These are phyloP conservation scores for Emydura subglobosa DNA, from an alignment of 2,113 vertebrate genomes.

Conservation along the genomic window DNA sequence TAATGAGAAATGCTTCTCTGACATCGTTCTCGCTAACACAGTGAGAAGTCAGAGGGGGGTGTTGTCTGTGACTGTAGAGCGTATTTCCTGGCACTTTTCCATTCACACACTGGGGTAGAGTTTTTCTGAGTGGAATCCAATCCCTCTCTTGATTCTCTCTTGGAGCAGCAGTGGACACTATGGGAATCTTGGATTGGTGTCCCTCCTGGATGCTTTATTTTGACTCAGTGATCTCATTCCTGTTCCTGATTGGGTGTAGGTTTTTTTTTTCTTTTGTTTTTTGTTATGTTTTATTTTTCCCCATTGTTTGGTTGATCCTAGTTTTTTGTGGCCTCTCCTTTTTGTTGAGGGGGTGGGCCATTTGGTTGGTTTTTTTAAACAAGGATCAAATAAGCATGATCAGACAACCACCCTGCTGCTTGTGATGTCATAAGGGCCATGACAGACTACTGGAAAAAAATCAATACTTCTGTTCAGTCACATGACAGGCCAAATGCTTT, in stretches of 20 bases:
- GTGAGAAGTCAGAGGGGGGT: not conserved
- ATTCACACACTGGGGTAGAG: no score
- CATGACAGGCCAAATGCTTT: not conserved
- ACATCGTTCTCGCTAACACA: not conserved
- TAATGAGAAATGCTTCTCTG: not conserved
- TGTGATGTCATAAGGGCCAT: not conserved
- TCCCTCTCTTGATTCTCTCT: not conserved
- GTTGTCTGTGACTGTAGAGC: not conserved
- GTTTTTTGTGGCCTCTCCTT: not conserved
- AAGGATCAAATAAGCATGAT: not conserved
- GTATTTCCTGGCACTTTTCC: not conserved
- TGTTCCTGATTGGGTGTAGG: not conserved
- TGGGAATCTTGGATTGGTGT: not conserved
- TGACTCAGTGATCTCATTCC: not conserved
- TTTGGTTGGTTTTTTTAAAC: not conserved
- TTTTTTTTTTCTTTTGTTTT: not conserved
- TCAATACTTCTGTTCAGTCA: not conserved
- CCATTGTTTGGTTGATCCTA: not conserved
- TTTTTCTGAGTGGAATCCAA: not conserved
- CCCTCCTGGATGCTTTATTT: not conserved
- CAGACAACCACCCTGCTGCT: not conserved
- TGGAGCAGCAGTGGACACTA: not conserved
- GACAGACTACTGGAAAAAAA: not conserved
- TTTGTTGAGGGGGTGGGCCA: not conserved
- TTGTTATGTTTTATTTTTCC: not conserved